Conservation (phyloP, 2,113 vertebrate species). For the Peucedramus taeniatus region DNA sequence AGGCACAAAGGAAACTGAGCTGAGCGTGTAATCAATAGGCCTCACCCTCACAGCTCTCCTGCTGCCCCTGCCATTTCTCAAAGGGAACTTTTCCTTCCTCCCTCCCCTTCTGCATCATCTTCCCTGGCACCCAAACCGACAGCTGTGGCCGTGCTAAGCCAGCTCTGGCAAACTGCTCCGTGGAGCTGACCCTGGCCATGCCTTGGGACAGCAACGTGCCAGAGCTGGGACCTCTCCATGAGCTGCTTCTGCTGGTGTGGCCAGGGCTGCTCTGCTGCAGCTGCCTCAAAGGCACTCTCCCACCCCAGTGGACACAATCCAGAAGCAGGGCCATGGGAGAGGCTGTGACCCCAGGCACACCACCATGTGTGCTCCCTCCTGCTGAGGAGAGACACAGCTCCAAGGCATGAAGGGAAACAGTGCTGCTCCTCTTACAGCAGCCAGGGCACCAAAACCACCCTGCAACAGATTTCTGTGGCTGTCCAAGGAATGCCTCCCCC, state of each 20-base stretch:
- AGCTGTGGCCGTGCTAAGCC: neutral
- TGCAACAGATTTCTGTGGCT: accelerated
- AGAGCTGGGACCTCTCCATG: neutral
- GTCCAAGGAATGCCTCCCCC: neutral
- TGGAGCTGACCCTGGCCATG: accelerated
- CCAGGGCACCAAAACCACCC: neutral
- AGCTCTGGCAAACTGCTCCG: neutral
- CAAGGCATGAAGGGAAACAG: neutral
- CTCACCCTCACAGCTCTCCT: neutral
- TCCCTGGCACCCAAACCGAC: neutral
- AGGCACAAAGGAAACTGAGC: neutral
- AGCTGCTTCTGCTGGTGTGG: neutral
- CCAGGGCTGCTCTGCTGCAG: neutral
- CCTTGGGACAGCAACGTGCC: neutral
- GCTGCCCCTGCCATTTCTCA: conserved; percentile 17
- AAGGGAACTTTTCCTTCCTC: conserved; percentile 16
- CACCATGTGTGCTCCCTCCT: neutral
- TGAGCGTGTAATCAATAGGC: conserved; percentile 19
- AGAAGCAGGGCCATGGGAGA: accelerated
- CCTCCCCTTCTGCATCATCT: neutral
- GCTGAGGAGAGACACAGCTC: neutral
- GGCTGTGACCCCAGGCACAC: neutral
- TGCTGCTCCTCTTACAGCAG: neutral
- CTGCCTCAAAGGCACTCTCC: neutral
- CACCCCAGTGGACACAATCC: neutral